Evolutionary conservation across 2,113 vertebrate genomes (phyloP).

Genomic region (Takifugu bimaculatus): DNA sequence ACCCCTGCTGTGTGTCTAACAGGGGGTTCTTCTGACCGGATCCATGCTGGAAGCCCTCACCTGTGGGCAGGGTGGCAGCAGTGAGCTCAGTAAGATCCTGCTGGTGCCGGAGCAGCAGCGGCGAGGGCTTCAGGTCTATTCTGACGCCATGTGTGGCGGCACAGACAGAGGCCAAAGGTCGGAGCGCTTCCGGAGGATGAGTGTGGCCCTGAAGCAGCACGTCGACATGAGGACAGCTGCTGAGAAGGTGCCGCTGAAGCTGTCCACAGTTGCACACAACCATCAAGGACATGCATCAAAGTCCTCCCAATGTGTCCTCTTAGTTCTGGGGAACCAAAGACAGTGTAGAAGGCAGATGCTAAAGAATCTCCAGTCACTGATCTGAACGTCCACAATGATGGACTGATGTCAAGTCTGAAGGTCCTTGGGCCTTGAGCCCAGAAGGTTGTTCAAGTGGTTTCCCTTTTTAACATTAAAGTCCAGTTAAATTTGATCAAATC

Average conservation of each 20-base stretch:
- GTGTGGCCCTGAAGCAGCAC: constrained; percentile 79
- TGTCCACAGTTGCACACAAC: no score
- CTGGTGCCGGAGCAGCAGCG: constrained; percentile 66
- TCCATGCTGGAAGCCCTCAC: constrained; percentile 82
- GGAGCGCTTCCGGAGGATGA: constrained; percentile 78
- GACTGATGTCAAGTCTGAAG: no score
- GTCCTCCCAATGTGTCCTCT: no score
- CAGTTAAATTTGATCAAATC: no score
- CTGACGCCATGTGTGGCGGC: constrained; percentile 67
- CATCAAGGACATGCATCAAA: no score
- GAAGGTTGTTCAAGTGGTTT: no score
- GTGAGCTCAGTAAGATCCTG: constrained; percentile 75
- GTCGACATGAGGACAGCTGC: constrained; percentile 76
- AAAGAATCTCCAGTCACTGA: no score
- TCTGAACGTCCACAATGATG: no score
- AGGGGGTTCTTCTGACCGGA: constrained; percentile 81
- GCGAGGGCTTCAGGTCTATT: constrained; percentile 71
- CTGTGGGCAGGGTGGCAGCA: constrained; percentile 64
- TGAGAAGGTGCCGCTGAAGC: constrained; percentile 65
- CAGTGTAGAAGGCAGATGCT: no score
- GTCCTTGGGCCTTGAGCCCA: no score
- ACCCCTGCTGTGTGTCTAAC: neutral
- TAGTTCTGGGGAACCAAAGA: no score
- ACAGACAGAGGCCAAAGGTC: constrained; percentile 49
- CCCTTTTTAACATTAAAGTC: no score